phyloP scores from a whole-genome alignment of 2,888 invertebrate species.

The Torymus auratus region DNA sequence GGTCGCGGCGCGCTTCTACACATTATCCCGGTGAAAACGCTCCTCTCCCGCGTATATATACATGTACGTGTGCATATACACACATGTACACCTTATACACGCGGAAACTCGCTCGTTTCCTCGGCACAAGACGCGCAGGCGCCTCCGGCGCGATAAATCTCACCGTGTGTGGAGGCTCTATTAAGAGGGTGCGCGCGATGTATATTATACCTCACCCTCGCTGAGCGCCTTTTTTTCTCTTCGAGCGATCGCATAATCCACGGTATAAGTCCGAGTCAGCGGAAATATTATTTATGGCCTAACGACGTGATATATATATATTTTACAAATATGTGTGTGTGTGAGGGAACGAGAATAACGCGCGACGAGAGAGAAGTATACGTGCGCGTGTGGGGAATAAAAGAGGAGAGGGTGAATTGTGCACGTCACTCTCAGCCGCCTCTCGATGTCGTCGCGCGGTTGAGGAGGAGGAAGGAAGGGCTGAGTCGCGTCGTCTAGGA shows the following conservation, averaged over 20 bases:
- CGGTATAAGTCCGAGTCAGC: no score
- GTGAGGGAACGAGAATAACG: no score
- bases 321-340: no score
- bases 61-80: no score
- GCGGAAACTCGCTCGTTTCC: slow-evolving; percentile 15
- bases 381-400: background rate
- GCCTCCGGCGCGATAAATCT: slow-evolving; percentile 64
- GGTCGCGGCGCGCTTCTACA: background rate
- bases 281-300: no score
- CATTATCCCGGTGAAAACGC: slow-evolving; percentile 15
- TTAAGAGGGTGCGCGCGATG: slow-evolving; percentile 53
- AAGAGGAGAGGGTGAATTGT: slow-evolving; percentile 23
- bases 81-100: no score
- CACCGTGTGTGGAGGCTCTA: slow-evolving; percentile 61
- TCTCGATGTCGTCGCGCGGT: slow-evolving; percentile 35
- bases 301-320: no score
- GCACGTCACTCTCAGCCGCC: slow-evolving; percentile 40
- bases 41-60: background rate
- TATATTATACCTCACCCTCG: no score
- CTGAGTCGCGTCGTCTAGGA: slow-evolving; percentile 7
- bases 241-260: no score
- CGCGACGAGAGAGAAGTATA: no score
- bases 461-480: no score
- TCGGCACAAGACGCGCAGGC: slow-evolving; percentile 51
- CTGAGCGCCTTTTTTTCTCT: no score